phyloP scores from a whole-genome alignment of 2,888 invertebrate genomes.

The Machimus atricapillus region DNA sequence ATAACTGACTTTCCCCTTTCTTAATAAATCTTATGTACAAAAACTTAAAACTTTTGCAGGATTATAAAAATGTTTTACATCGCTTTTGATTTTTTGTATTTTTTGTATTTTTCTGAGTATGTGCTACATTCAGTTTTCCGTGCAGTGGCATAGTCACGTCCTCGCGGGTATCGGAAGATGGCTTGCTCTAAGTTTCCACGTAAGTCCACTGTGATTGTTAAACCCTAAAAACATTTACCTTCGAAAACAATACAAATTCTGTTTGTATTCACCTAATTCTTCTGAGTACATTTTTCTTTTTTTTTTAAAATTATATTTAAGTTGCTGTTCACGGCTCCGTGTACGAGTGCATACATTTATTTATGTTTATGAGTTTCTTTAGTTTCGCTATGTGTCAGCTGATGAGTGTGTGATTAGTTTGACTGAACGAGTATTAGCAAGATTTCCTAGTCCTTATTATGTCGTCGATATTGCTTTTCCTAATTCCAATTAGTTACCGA shows the following conservation, averaged over 20 bases:
- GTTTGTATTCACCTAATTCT: constrained; percentile 8
- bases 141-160: neutral
- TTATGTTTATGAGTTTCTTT: neutral
- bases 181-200: neutral
- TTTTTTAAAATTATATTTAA: constrained; percentile 14
- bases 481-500: neutral
- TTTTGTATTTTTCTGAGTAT: neutral
- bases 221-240: constrained; percentile 27
- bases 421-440: neutral
- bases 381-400: constrained; percentile 23
- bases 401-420: constrained; percentile 18
- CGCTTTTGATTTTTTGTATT: constrained; percentile 16
- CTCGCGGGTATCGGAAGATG: neutral
- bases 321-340: neutral
- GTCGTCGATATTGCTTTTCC: neutral
- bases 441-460: neutral
- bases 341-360: constrained; percentile 30
- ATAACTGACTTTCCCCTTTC: constrained; percentile 35
- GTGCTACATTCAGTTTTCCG: neutral
- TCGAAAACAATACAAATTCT: constrained; percentile 34
- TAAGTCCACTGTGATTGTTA: constrained; percentile 12
- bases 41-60: constrained; percentile 20
- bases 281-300: constrained; percentile 29
- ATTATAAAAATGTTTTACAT: constrained; percentile 37
- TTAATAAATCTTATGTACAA: constrained; percentile 23